Conservation (phyloP, 2,113 vertebrate species). For the Cyprinodon variegatus region DNA sequence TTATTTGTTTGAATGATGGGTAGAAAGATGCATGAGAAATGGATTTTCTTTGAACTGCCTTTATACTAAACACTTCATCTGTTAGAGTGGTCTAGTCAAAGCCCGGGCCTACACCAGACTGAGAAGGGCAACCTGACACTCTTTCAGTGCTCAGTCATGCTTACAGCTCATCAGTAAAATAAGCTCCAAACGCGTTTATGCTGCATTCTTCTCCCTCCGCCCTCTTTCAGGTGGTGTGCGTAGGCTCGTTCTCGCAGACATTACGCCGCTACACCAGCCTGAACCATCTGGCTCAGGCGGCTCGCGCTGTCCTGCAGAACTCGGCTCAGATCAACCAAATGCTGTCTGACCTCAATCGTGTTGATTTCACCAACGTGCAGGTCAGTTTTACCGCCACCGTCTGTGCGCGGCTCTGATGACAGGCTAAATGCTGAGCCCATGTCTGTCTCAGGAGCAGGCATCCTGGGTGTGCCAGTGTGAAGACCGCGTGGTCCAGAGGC, state of each 20-base stretch:
- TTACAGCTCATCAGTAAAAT: background rate
- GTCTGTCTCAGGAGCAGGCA: slow-evolving; percentile 85
- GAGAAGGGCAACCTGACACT: no score
- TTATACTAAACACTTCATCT: no score
- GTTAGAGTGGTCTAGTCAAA: no score
- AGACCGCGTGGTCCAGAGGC: slow-evolving; percentile 85
- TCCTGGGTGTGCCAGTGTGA: slow-evolving; percentile 95
- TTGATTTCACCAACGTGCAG: slow-evolving; percentile 93
- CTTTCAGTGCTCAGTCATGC: background rate
- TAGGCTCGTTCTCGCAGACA: slow-evolving; percentile 89
- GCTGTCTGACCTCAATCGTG: slow-evolving; percentile 92
- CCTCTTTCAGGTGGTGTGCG: slow-evolving; percentile 83
- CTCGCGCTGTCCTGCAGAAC: slow-evolving; percentile 89
- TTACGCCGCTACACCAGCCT: slow-evolving; percentile 90
- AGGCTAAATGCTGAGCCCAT: background rate
- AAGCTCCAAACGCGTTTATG: no score
- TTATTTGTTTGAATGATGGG: no score
- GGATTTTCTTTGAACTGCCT: no score
- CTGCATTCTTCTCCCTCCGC: background rate
- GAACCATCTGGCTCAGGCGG: slow-evolving; percentile 91
- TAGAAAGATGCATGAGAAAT: background rate
- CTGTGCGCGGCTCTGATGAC: background rate
- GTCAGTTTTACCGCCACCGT: slow-evolving; percentile 32
- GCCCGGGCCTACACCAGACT: no score
- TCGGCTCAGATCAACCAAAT: slow-evolving; percentile 92